Conservation (phyloP, 64 coral and sea anemone genomes). For the Stylophora pistillata region DNA sequence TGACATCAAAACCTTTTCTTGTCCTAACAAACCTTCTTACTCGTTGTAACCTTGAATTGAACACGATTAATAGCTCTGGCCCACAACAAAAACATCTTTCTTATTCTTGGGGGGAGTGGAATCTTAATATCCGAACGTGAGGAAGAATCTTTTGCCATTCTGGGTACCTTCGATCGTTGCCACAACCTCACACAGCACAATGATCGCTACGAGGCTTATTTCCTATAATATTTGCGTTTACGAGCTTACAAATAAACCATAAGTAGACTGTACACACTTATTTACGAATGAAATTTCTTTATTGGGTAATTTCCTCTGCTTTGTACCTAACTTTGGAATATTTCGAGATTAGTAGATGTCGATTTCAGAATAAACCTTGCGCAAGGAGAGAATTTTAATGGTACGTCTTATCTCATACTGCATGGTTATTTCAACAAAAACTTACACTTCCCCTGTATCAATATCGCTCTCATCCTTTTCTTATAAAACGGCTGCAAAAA, state of each 20-base stretch:
- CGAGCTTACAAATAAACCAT: not conserved
- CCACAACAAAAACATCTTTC: constrained; percentile 34
- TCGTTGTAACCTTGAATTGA: constrained; percentile 41
- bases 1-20: constrained; percentile 51
- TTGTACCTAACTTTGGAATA: no score
- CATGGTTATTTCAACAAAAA: no score
- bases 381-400: no score
- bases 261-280: not conserved
- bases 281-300: not conserved
- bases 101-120: constrained; percentile 51
- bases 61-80: constrained; percentile 25
- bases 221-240: no score
- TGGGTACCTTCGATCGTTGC: constrained; percentile 38
- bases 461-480: no score
- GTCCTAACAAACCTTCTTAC: constrained; percentile 64
- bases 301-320: no score
- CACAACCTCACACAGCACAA: constrained; percentile 28
- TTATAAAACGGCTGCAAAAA: no score
- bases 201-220: constrained; percentile 12
- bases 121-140: constrained; percentile 42
- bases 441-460: no score
- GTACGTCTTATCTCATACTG: no score
- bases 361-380: no score
- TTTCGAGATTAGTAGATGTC: no score
- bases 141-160: constrained; percentile 11